Conservation (phyloP, 2,113 vertebrate species). For the Meleagris gallopavo region DNA sequence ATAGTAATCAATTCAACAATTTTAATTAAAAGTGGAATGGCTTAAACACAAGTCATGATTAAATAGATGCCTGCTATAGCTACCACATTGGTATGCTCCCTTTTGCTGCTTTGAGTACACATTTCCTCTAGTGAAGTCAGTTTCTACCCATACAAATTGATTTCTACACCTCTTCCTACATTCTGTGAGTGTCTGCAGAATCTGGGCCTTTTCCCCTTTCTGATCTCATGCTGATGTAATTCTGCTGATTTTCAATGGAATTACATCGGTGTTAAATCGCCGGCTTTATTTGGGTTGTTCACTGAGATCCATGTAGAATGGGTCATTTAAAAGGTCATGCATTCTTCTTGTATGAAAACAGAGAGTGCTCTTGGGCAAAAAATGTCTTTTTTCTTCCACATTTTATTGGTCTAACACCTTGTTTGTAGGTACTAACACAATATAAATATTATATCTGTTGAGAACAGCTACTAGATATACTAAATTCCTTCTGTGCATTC, state of each 20-base stretch:
- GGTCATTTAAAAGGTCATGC: constrained; percentile 17
- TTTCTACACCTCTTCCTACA: constrained; percentile 50
- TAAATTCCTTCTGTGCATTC: background rate
- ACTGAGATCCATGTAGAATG: constrained; percentile 3
- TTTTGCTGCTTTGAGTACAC: constrained; percentile 21
- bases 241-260: constrained; percentile 56
- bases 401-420: background rate
- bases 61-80: constrained; percentile 69
- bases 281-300: constrained; percentile 15
- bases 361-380: background rate
- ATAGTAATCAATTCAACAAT: constrained; percentile 72
- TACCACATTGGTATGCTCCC: constrained; percentile 21
- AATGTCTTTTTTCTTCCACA: background rate
- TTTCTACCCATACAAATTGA: constrained; percentile 43
- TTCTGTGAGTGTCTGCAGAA: constrained; percentile 41
- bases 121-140: constrained; percentile 19
- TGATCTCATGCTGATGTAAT: constrained; percentile 47
- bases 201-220: constrained; percentile 43
- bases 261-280: background rate
- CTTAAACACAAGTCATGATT: constrained; percentile 65
- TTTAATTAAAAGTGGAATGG: constrained; percentile 79
- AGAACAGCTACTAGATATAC: background rate
- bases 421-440: background rate
- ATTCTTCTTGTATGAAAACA: constrained; percentile 43
- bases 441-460: background rate